Evolutionary conservation across 1,140 invertebrate species (phyloP).

Genomic region (Drosophila dunni): DNA sequence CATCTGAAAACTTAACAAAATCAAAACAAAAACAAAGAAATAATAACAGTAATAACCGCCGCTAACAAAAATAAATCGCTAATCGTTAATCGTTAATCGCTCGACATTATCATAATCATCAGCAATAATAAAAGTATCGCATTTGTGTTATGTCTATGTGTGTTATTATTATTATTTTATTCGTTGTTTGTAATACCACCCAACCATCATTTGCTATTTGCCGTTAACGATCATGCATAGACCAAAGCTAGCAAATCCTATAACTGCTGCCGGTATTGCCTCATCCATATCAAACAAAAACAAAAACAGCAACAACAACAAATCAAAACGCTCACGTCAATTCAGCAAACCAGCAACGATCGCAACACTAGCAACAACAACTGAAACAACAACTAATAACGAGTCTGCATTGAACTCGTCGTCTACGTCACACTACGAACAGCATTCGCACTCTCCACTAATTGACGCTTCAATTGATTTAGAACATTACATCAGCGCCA

Average conservation of each 20-base stretch:
- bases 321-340: slow-evolving; percentile 43
- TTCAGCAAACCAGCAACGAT: slow-evolving; percentile 41
- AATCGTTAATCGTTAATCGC: slow-evolving; percentile 26
- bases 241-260: slow-evolving; percentile 77
- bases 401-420: slow-evolving; percentile 39
- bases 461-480: slow-evolving; percentile 84
- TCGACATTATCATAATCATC: slow-evolving; percentile 15
- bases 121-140: slow-evolving; percentile 34
- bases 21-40: slow-evolving; percentile 9
- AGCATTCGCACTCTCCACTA: slow-evolving; percentile 63
- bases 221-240: slow-evolving; percentile 82
- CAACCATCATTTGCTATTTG: slow-evolving; percentile 30
- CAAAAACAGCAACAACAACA: slow-evolving; percentile 47
- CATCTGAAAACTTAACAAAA: slow-evolving; percentile 67
- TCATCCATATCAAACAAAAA: slow-evolving; percentile 78
- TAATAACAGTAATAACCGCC: slow-evolving; percentile 28
- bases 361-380: slow-evolving; percentile 22
- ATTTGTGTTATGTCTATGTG: slow-evolving; percentile 70
- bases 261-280: slow-evolving; percentile 80
- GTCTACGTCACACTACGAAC: slow-evolving; percentile 45
- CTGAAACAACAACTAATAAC: slow-evolving; percentile 8
- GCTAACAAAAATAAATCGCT: slow-evolving; percentile 48
- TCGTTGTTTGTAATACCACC: slow-evolving; percentile 64
- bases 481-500: slow-evolving; percentile 87
- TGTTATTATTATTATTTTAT: slow-evolving; percentile 45